Percentiles rank a stretch among this genome's conserved stretches.
These are phyloP conservation scores for Vanessa atalanta DNA, from an alignment of 1,140 invertebrate species.

Conservation along the genomic window DNA sequence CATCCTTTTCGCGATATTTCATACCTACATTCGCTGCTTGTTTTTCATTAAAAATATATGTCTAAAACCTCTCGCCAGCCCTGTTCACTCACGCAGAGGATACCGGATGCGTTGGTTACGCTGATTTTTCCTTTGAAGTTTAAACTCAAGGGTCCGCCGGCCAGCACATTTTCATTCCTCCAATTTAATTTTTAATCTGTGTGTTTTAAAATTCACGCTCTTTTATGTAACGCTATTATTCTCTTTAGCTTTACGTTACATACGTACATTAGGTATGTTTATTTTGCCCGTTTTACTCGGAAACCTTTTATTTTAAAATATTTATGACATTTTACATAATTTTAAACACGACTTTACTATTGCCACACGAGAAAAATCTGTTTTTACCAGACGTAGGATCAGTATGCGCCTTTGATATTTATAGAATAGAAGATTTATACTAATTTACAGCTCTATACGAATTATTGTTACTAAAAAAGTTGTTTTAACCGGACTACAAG, in stretches of 20 bases:
- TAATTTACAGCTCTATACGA: too few relatives aligned
- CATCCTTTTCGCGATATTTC: too few relatives aligned
- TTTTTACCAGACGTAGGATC: too few relatives aligned
- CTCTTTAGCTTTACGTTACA: not conserved
- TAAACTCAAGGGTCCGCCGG: constrained; percentile 1
- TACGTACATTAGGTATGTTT: not conserved
- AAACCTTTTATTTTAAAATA: not conserved
- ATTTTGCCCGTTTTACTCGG: not conserved
- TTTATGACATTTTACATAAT: too few relatives aligned
- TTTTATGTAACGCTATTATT: constrained; percentile 12
- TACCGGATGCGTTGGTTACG: constrained; percentile 21
- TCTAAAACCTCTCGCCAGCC: not conserved
- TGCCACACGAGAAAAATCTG: too few relatives aligned
- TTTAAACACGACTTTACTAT: too few relatives aligned
- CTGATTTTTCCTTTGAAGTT: constrained; percentile 33
- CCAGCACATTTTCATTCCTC: constrained; percentile 15
- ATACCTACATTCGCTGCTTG: too few relatives aligned
- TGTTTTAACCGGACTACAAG: too few relatives aligned
- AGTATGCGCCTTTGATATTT: too few relatives aligned
- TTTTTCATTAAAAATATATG: not conserved
- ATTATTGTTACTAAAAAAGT: too few relatives aligned
- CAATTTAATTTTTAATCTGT: constrained; percentile 30
- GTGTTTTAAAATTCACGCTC: constrained; percentile 16
- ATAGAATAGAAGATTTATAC: too few relatives aligned
- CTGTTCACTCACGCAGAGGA: not conserved